A percentile compares a stretch with the other conserved stretches of the same genome.
Evolutionary conservation across 2,113 vertebrate species (phyloP).

Genomic region (Amazona vittata): DNA sequence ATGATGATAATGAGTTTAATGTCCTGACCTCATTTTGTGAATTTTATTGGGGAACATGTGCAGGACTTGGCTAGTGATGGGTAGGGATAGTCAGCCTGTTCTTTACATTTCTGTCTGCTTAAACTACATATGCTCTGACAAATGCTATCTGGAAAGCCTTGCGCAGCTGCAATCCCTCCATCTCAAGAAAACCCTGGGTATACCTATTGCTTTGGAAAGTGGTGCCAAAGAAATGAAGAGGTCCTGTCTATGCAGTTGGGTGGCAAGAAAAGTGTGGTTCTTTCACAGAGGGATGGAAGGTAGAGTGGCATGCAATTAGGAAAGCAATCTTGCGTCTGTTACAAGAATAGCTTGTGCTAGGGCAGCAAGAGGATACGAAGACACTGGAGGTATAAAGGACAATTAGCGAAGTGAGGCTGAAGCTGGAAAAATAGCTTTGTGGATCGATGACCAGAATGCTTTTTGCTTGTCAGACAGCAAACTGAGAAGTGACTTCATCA

Average conservation of each 20-base stretch:
- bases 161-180: neutral
- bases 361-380: neutral
- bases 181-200: neutral
- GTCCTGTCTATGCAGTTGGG: neutral
- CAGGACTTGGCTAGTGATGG: neutral
- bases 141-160: slow-evolving; percentile 7
- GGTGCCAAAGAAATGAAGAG: neutral
- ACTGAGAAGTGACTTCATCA: neutral
- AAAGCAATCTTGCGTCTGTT: neutral
- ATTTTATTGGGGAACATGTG: neutral
- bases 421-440: neutral
- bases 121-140: neutral
- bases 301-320: neutral
- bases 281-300: neutral
- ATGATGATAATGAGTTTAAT: neutral
- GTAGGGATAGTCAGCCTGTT: neutral
- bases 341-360: neutral
- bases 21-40: neutral
- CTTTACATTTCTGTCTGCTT: neutral
- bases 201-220: neutral
- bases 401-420: neutral
- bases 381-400: neutral
- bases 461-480: neutral
- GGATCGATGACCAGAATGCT: neutral
- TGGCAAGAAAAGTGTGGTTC: neutral